Conservation (phyloP, 1,140 invertebrate genomes). For the Drosophila kohkoa region DNA sequence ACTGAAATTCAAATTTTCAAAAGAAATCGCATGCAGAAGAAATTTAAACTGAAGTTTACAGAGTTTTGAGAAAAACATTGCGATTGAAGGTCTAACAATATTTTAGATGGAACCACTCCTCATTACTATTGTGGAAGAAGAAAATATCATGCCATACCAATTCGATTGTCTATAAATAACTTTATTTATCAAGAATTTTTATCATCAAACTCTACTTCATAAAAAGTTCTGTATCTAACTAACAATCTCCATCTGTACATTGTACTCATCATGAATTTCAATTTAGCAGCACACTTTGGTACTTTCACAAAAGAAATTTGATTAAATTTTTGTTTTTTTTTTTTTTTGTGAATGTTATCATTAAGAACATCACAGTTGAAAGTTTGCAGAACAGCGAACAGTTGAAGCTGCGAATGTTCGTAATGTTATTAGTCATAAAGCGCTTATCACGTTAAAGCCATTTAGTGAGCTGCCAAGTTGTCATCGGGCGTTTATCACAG, state of each 20-base stretch:
- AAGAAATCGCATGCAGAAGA: background rate
- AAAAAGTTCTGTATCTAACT: background rate
- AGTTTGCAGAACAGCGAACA: background rate
- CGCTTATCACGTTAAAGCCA: background rate
- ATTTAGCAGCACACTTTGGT: background rate
- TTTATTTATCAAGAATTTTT: background rate
- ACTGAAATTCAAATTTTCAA: background rate
- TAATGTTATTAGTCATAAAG: constrained; percentile 3
- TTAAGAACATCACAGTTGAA: background rate
- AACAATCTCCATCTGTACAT: background rate
- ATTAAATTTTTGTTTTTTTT: background rate
- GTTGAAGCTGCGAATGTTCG: constrained; percentile 9
- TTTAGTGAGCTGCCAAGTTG: background rate
- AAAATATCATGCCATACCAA: too few relatives aligned
- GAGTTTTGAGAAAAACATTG: too few relatives aligned
- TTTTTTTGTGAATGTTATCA: background rate
- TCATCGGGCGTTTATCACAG: constrained; percentile 13
- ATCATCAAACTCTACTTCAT: too few relatives aligned
- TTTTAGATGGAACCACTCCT: too few relatives aligned
- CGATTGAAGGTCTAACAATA: too few relatives aligned
- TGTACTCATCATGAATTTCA: constrained; percentile 1
- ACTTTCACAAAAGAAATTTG: background rate
- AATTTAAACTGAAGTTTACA: too few relatives aligned
- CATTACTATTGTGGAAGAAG: too few relatives aligned
- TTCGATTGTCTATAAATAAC: background rate